Base-by-base conservation (phyloP, 2,113 vertebrate species). In the Empidonax traillii region DNA sequence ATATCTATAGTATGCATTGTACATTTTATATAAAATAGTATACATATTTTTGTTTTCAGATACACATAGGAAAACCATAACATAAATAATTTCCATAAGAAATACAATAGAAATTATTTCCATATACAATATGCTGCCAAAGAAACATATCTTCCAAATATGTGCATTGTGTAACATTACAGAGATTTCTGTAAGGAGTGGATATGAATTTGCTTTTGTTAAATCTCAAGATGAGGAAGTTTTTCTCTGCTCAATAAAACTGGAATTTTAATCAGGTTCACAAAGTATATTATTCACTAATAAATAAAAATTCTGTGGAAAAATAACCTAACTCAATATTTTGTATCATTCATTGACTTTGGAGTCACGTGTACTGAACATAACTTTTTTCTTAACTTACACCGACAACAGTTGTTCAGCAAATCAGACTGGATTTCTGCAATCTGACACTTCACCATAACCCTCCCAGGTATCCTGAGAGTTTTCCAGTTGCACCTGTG, bases 81-180 rank as follows among this genome's bases (percentile, higher is more conserved):
- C 72, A 85, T 15, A 77, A 79, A 90, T 81, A 17, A 81, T 93
- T 94, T 89, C 71, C 19, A 39, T 74, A 58, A 15, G 63, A 49
- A 68, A 87, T 87, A 53, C 21, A 87, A 87, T 73, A 87, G 19
- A 76, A 76, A 92, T 80, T 14, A 84, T 92, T 94, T 87, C 75
- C 21, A 35, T 74, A 58, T 21, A 66, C 43, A 63, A 87, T 77
- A 72, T 6, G 2, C 19, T 90, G 43, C 30, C 74, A 87, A 83
- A 75, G 35, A 81, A 95, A 81, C 30, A 33, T 21, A 92, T 58
- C 33, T 87, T 69, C 5, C 41, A 56, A 94, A 68, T 47, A 63
- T 58, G 66, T 89, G n/a, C 13, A 35, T 74, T 81, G 16, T 47
- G 31, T 37, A 89, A 79, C 12, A 11, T n/a, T 14, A 65, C 11